These are phyloP conservation scores for Apis florea DNA, from an alignment of 1,140 invertebrate genomes.

Conservation along the genomic window DNA sequence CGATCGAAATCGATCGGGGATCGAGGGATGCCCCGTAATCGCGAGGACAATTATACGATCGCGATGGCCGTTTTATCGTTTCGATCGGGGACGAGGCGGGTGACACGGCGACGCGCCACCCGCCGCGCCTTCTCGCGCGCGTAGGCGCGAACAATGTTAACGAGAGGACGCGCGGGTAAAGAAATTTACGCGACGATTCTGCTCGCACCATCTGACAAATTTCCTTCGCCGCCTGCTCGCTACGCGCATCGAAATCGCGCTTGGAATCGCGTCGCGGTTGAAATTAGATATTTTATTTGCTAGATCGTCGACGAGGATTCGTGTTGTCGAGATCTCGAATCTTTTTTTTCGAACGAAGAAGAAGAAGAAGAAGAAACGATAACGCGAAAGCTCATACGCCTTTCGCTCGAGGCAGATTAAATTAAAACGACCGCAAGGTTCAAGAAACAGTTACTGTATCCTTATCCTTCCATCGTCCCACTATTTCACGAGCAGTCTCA, in stretches of 20 bases:
- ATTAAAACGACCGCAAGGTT: background rate
- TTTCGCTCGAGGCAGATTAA: background rate
- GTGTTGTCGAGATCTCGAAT: background rate
- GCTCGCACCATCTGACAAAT: conserved; percentile 32
- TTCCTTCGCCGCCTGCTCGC: conserved; percentile 18
- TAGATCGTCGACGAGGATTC: too few relatives aligned
- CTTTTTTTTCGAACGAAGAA: background rate
- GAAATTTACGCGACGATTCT: conserved; percentile 45
- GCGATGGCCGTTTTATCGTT: conserved; percentile 56
- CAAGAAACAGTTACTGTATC: background rate
- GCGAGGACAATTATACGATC: conserved; percentile 54
- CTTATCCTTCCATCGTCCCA: background rate
- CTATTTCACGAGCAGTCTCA: background rate
- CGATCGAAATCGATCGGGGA: conserved; percentile 15
- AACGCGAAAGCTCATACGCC: too few relatives aligned
- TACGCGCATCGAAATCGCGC: background rate
- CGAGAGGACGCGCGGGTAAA: conserved; percentile 31
- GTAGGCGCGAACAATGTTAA: conserved; percentile 53
- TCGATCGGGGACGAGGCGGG: conserved; percentile 47
- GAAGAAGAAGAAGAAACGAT: background rate
- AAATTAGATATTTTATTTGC: background rate
- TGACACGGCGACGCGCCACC: conserved; percentile 52
- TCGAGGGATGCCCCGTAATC: conserved; percentile 39
- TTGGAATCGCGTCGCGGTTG: background rate
- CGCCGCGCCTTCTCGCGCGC: conserved; percentile 34